Evolutionary conservation across 2,888 invertebrate species (phyloP).

Genomic region (Clivina fossor): DNA sequence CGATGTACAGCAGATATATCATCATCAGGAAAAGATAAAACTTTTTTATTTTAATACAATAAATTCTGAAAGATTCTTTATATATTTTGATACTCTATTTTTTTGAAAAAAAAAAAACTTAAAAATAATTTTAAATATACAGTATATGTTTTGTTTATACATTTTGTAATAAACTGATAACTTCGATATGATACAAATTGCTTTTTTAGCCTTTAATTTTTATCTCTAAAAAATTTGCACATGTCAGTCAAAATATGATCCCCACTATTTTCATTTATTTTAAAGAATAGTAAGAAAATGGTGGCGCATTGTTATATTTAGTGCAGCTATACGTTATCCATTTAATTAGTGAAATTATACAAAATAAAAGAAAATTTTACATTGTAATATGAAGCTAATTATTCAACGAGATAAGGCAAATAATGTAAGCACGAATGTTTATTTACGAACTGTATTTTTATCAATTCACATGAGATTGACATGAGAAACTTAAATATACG

Average conservation of each 20-base stretch:
- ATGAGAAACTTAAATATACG: background rate
- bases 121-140: no score
- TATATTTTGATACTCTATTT: no score
- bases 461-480: slow-evolving; percentile 20
- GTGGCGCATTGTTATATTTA: no score
- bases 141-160: no score
- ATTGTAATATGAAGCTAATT: slow-evolving; percentile 19
- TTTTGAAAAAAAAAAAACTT: no score
- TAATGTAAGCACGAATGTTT: slow-evolving; percentile 16
- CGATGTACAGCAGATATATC: no score
- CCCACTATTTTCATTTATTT: background rate
- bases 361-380: slow-evolving; percentile 4
- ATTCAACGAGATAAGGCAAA: slow-evolving; percentile 3
- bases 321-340: no score
- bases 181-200: background rate
- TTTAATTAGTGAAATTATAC: background rate
- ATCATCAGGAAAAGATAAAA: no score
- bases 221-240: background rate
- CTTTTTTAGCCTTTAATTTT: background rate
- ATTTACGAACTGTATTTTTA: no score
- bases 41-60: no score
- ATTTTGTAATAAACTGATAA: background rate
- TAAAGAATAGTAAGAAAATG: no score
- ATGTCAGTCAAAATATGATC: background rate
- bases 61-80: no score